Percentiles rank a stretch among this genome's conserved stretches.
Conservation (phyloP, 2,113 vertebrate species). For the Corythornis vintsioides region DNA sequence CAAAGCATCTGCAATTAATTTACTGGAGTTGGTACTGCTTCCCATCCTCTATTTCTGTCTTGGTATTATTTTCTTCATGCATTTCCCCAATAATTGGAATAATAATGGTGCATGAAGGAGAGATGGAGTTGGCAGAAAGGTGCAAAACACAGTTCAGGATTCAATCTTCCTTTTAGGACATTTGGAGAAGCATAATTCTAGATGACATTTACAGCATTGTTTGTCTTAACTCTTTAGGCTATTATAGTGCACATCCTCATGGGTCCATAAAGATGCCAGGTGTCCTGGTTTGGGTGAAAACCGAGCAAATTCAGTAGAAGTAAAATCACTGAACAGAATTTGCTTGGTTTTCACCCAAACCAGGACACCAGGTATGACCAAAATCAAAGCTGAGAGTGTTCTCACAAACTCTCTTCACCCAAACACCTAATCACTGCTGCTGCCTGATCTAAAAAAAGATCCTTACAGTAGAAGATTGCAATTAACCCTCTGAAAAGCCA, state of each 20-base stretch:
- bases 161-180: background rate
- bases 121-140: background rate
- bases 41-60: background rate
- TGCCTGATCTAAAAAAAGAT: background rate
- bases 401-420: background rate
- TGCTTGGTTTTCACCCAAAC: too few species aligned
- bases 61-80: background rate
- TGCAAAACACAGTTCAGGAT: background rate
- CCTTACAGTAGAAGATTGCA: background rate
- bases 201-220: slow-evolving; percentile 1
- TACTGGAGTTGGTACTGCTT: background rate
- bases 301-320: too few species aligned
- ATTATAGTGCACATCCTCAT: background rate
- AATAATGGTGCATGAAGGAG: background rate
- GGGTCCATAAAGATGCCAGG: background rate
- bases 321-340: too few species aligned
- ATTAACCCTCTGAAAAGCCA: background rate
- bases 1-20: background rate
- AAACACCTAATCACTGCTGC: background rate
- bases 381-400: background rate
- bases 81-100: background rate
- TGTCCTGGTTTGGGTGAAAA: too few species aligned
- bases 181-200: background rate
- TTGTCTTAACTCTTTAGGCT: slow-evolving; percentile 10
- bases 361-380: background rate